phyloP scores from a whole-genome alignment of 2,113 vertebrate genomes.

The Antechinus stuartii region DNA sequence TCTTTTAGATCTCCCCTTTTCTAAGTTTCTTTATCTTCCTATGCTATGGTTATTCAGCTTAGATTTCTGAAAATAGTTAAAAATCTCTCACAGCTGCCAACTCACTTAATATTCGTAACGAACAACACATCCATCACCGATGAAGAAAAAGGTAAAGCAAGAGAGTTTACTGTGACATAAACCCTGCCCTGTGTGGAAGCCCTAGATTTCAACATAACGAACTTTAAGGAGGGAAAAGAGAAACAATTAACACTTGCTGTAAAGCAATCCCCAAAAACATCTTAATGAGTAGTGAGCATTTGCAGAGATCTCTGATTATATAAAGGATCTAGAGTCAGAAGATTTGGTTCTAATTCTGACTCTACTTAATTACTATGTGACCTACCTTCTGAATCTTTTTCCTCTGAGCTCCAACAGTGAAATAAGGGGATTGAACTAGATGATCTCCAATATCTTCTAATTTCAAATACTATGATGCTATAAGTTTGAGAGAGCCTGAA shows the following conservation, averaged over 20 bases:
- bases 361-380: not conserved
- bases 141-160: not conserved
- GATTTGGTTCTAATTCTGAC: not conserved
- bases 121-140: not conserved
- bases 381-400: not conserved
- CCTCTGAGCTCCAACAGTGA: not conserved
- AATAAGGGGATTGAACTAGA: not conserved
- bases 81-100: not conserved
- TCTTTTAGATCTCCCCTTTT: not conserved
- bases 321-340: not conserved
- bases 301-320: not conserved
- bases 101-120: not conserved
- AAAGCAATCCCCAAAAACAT: not conserved
- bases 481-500: not conserved
- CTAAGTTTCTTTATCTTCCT: not conserved
- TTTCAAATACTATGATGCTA: not conserved
- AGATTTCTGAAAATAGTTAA: not conserved
- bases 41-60: not conserved
- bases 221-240: not conserved
- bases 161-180: not conserved
- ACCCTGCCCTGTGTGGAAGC: not conserved
- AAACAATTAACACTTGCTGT: not conserved
- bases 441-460: not conserved
- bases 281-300: not conserved
- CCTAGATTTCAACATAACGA: not conserved